Conservation (phyloP, 2,888 invertebrate genomes). For the Ormyrus thymus region DNA sequence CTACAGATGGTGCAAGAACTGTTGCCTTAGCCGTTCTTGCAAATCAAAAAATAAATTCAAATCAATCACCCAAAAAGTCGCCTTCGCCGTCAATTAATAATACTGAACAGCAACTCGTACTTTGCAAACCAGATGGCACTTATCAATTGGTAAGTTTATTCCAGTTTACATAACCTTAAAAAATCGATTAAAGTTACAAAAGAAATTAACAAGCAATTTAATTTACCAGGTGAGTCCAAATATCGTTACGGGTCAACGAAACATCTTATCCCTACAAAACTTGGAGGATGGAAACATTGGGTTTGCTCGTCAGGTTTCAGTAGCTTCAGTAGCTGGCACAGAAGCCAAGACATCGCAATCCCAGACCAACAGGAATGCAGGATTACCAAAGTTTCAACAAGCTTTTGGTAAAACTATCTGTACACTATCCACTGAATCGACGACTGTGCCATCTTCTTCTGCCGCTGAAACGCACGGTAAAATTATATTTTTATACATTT, state of each 20-base stretch:
- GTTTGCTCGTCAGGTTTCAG: conserved; percentile 65
- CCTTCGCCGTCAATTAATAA: conserved; percentile 58
- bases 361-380: conserved; percentile 62
- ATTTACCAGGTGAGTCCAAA: conserved; percentile 64
- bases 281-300: conserved; percentile 64
- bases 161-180: too few species aligned
- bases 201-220: not conserved
- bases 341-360: conserved; percentile 58
- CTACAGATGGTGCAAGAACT: conserved; percentile 61
- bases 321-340: conserved; percentile 38
- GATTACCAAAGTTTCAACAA: conserved; percentile 86
- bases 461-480: conserved; percentile 58
- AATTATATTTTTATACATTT: not conserved
- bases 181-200: not conserved
- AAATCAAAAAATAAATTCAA: conserved; percentile 58
- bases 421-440: conserved; percentile 64
- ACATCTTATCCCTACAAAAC: conserved; percentile 67
- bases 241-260: conserved; percentile 63
- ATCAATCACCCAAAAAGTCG: conserved; percentile 70
- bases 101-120: conserved; percentile 66
- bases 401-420: conserved; percentile 85
- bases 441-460: conserved; percentile 62
- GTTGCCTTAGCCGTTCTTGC: conserved; percentile 61
- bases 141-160: conserved; percentile 64
- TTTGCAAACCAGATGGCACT: conserved; percentile 69